Evolutionary conservation across 2,888 invertebrate genomes (phyloP).

Genomic region (Nomada lathburiana): DNA sequence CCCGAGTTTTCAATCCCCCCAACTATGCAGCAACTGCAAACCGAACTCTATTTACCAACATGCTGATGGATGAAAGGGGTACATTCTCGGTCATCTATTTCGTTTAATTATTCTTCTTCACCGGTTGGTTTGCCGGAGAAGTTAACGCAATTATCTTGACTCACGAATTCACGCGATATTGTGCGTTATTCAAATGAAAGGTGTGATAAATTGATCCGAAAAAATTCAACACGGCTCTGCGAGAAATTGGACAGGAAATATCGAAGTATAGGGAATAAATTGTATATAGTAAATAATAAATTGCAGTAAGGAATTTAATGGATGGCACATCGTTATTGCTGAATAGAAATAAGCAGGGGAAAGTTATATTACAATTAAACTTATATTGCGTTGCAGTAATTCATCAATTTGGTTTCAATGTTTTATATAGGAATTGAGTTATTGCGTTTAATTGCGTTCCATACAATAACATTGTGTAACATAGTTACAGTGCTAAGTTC

Average conservation of each 20-base stretch:
- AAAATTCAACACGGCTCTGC: too few species aligned
- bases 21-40: conserved; percentile 28
- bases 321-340: too few species aligned
- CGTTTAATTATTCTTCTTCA: conserved; percentile 23
- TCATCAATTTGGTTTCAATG: background rate
- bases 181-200: background rate
- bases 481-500: background rate
- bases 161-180: background rate
- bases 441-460: background rate
- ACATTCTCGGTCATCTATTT: conserved; percentile 14
- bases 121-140: background rate
- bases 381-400: too few species aligned
- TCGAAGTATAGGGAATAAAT: too few species aligned
- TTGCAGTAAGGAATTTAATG: too few species aligned
- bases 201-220: background rate
- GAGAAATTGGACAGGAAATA: too few species aligned
- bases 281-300: too few species aligned
- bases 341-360: too few species aligned
- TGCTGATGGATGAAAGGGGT: conserved; percentile 17
- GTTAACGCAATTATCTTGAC: background rate
- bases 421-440: background rate
- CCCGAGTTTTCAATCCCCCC: conserved; percentile 39
- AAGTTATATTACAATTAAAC: too few species aligned
- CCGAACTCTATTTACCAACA: conserved; percentile 28
- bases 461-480: too few species aligned